Conservation (phyloP, 2,797 vertebrate genomes). For the Arnoldichthys spilopterus region DNA sequence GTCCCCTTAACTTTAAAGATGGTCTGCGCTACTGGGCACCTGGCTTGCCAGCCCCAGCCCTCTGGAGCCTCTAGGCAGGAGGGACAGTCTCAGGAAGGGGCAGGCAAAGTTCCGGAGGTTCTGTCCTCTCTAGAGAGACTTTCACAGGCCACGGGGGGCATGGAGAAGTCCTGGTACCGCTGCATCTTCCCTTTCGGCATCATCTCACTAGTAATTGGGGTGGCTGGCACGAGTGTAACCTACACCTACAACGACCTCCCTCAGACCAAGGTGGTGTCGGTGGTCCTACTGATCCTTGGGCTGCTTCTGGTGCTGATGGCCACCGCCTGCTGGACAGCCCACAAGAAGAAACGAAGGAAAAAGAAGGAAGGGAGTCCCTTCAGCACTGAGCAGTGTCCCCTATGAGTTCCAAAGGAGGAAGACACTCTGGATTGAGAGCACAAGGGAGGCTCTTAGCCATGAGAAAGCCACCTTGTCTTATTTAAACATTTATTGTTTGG, state of each 20-base stretch:
- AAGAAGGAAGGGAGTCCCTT: constrained; percentile 75
- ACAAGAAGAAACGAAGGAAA: constrained; percentile 82
- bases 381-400: constrained; percentile 78
- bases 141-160: constrained; percentile 87
- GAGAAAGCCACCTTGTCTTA: background rate
- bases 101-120: constrained; percentile 80
- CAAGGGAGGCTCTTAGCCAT: background rate
- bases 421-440: constrained; percentile 2
- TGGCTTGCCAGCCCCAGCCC: constrained; percentile 78
- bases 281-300: constrained; percentile 81
- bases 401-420: constrained; percentile 63
- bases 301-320: constrained; percentile 76
- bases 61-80: constrained; percentile 63
- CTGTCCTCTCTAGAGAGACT: constrained; percentile 88
- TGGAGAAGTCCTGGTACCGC: constrained; percentile 87
- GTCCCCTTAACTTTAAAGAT: constrained; percentile 70
- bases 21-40: constrained; percentile 85
- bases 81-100: constrained; percentile 69
- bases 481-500: constrained; percentile 26
- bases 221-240: constrained; percentile 88
- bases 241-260: constrained; percentile 90
- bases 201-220: constrained; percentile 89
- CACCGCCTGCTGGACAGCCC: constrained; percentile 76
- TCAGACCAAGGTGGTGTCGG: constrained; percentile 87
- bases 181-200: constrained; percentile 86